Base-by-base conservation (phyloP, 2,797 vertebrate genomes). In the Mormyrops attenuatus region DNA sequence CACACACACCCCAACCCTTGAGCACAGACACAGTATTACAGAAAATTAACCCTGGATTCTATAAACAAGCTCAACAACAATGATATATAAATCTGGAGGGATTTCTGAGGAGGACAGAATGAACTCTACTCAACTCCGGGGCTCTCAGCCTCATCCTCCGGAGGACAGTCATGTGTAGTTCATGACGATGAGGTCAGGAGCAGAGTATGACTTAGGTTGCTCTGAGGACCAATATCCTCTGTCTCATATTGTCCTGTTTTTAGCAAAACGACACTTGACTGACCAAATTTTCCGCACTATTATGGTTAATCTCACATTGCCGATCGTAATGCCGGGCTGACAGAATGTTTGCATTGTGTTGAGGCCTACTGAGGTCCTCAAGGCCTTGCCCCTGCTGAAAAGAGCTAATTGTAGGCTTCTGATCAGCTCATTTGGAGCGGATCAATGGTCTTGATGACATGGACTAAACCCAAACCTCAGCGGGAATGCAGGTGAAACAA, bases 401-500 rank as follows among this genome's bases (percentile, higher is more conserved):
- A 89, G 92, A 93, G 96, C 95, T 94, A 94, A 95, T 92, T 94
- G 91, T 93, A 95, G 93, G 89, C 92, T 93, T 93, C 94, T 95
- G 95, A 96, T 96, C 95, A 95, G 94, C 93, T 95, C 93, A 95
- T 95, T 95, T 94, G 80, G 92, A 92, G 88, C 91, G 94, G 94
- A 95, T 95, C 95, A 95, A 95, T 95, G 93, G 94, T 92, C 69
- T 89, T 92, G 94, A 94, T 95, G 94, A 95, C 93, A 95, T 93
- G 92, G 90, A 93, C 90, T 91, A 87, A 93, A 91, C 91, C 89
- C 17, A 34, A 90, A 93, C 90, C 92, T 90, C 88, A 20, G 88
- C 91, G 88, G 90, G 89, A 88, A 93, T 93, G 90, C 90, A 93
- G 89, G 55, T 85, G 5, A 92, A 96, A 95, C 95, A 96, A 95